These are phyloP conservation scores for Eurois occulta DNA, from an alignment of 2,888 invertebrate genomes.

Conservation along the genomic window DNA sequence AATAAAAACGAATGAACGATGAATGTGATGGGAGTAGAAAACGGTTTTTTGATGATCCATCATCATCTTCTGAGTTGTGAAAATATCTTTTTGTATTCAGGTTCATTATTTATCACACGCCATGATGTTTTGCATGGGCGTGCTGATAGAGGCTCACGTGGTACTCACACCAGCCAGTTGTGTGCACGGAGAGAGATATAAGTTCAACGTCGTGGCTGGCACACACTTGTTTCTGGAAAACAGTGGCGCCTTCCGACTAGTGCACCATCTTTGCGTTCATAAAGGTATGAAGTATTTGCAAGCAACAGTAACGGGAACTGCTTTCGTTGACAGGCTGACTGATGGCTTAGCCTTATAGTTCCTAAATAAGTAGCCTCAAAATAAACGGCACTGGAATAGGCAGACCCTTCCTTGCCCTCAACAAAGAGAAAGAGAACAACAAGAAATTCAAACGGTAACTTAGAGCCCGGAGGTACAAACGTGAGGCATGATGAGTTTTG, in stretches of 20 bases:
- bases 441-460: background rate
- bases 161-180: constrained; percentile 84
- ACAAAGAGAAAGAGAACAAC: background rate
- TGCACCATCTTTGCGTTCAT: constrained; percentile 82
- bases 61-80: background rate
- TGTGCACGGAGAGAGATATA: constrained; percentile 80
- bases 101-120: constrained; percentile 84
- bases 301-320: background rate
- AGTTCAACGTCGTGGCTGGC: constrained; percentile 81
- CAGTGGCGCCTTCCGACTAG: constrained; percentile 73
- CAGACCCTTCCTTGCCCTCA: background rate
- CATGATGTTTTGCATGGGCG: constrained; percentile 84
- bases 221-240: constrained; percentile 80
- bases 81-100: constrained; percentile 65
- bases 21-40: background rate
- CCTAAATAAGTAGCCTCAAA: background rate
- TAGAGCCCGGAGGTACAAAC: background rate
- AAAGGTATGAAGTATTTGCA: constrained; percentile 71
- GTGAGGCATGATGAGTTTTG: background rate
- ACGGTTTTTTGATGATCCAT: background rate
- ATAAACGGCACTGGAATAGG: background rate
- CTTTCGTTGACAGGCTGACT: background rate
- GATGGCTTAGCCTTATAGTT: background rate
- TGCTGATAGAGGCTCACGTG: constrained; percentile 84
- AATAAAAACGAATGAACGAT: background rate